Conservation (phyloP, 2,888 invertebrate genomes). For the Scaptomyza cyrtandrae region DNA sequence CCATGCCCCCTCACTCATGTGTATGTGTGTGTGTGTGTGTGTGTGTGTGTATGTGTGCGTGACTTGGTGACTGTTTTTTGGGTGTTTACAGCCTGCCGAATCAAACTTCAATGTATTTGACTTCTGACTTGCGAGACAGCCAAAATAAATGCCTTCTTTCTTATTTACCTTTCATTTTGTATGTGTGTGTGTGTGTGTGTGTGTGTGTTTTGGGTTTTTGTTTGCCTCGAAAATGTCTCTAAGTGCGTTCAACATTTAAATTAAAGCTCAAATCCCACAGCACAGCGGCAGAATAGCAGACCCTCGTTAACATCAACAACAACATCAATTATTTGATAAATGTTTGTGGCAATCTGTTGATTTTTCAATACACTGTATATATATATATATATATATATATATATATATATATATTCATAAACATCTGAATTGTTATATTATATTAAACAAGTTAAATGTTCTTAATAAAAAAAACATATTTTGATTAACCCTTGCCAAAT, state of each 20-base stretch:
- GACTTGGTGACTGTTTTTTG: constrained; percentile 60
- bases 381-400: background rate
- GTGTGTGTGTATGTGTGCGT: constrained; percentile 57
- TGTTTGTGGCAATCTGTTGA: background rate
- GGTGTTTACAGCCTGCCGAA: constrained; percentile 70
- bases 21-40: constrained; percentile 9
- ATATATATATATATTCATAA: too few species aligned
- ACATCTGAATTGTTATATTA: too few species aligned
- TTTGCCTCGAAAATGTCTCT: constrained; percentile 54
- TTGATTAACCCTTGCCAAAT: too few species aligned
- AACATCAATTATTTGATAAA: constrained; percentile 9
- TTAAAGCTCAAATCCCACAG: constrained; percentile 35
- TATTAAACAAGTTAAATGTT: too few species aligned
- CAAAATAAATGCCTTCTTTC: constrained; percentile 29
- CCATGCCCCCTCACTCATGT: constrained; percentile 10
- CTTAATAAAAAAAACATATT: too few species aligned
- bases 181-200: background rate
- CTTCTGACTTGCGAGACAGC: constrained; percentile 48
- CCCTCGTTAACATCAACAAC: background rate
- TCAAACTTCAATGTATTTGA: constrained; percentile 69
- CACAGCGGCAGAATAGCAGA: constrained; percentile 1
- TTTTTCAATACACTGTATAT: background rate
- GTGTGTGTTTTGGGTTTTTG: background rate
- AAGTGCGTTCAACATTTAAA: constrained; percentile 55
- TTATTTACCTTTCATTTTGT: background rate